Conservation (phyloP, 92 coral and sea anemone species). For the Epizoanthus stellaris region DNA sequence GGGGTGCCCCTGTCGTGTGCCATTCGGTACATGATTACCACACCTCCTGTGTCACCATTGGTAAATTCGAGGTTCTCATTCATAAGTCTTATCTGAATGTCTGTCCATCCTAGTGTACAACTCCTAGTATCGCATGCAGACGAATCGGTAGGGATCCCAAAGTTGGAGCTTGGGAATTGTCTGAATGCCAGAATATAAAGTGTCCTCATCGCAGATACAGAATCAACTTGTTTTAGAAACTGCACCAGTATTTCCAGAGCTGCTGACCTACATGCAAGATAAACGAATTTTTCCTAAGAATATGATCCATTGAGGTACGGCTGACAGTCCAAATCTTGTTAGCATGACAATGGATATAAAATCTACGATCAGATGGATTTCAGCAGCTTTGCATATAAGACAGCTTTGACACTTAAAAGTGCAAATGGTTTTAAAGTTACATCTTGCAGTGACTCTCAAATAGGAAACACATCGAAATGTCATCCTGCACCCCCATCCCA, state of each 20-base stretch:
- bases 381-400: too few relatives aligned
- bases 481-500: too few relatives aligned
- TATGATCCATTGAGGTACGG: too few relatives aligned
- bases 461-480: too few relatives aligned
- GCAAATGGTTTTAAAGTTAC: too few relatives aligned
- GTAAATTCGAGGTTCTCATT: constrained; percentile 58
- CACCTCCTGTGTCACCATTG: constrained; percentile 90
- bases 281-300: background rate
- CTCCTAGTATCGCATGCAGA: background rate
- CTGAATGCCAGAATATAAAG: constrained; percentile 78
- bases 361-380: too few relatives aligned
- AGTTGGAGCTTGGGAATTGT: constrained; percentile 44
- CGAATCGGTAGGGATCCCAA: background rate
- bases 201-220: constrained; percentile 49
- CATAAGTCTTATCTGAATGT: constrained; percentile 55
- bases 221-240: constrained; percentile 72
- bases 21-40: constrained; percentile 46
- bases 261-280: constrained; percentile 60
- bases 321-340: too few relatives aligned
- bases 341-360: too few relatives aligned
- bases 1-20: background rate
- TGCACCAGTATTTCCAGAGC: constrained; percentile 79
- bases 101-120: background rate
- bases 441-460: too few relatives aligned
- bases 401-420: too few relatives aligned